Evolutionary conservation across 2,888 invertebrate species (phyloP), one percentile per base, ranked within the genome.

Genomic region (Druceiella hillmani): DNA sequence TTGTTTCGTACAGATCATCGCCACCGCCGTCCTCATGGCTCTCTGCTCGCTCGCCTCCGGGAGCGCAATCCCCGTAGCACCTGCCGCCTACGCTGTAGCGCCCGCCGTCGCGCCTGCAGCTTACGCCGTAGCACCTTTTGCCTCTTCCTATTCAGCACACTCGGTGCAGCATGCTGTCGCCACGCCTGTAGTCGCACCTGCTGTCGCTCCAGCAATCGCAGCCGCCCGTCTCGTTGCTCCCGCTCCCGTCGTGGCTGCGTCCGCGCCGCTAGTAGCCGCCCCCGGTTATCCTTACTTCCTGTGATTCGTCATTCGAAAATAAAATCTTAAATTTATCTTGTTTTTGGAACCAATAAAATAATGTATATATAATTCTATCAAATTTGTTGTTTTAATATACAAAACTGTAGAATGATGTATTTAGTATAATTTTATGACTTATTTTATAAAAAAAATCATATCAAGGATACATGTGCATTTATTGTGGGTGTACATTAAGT

Each of bases 121-220:
- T 3, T 73, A 77, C 34, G 74, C 76, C 38, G 69, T 84, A 3
- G 80, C 84, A 1, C 84, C 86, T 3, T 84, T 83, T 50, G 85
- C 86, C 35, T 78, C 76, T 50, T 83, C 83, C 9, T 87, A 83
- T 63, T 83, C 83, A 41, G 83, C 84, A 0, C 85, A 84, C 51
- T 69, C 79, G 12, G 72, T 86, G 38, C 83, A 85, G 63, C 86
- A 86, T 51, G 85, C 85, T 1, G 74, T 84, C 3, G 83, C 84
- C 14, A 71, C 81, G 6, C 85, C 85, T 1, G 73, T 77, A 3
- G 55, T 69, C 2, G 66, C 70, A 0, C 52, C 36, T 11, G 55
- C 70, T 10, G 55, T 60, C 9, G 57, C 63, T 14, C 52, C 56
- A 2, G 47, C 62, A 13, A 59, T 59, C 11, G 51, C 50, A 17